Evolutionary conservation across 2,113 vertebrate genomes (phyloP), one percentile per base, ranked within the genome.

Genomic region (Toxostoma redivivum): DNA sequence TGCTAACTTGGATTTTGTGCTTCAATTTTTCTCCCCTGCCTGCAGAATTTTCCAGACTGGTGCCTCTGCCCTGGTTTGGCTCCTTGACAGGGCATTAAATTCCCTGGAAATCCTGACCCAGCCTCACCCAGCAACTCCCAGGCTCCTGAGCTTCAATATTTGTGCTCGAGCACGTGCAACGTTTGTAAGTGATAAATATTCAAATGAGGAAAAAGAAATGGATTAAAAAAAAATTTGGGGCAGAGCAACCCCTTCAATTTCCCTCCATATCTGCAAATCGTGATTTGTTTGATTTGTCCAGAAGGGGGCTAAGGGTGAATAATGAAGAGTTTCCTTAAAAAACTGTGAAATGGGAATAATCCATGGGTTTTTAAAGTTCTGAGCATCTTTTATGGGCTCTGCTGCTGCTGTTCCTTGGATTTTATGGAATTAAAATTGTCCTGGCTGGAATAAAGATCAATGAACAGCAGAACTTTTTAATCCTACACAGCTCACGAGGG

Each of bases 251-350:
- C 30, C 65, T 33, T 88, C 65, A 42, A 77, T 93, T 83, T 84
- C 38, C 79, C 62, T 78, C 33, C 64, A 4, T 72, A 62, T 53
- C 70, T 70, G 50, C 91, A 86, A 79, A 88, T 86, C 87, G 22
- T 35, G 40, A 54, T 79, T 92, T 66, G 57, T 51, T 73, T 76
- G 76, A 44, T 62, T 44, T 69, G 65, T 50, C n/a, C 38, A 70
- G 57, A 21, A 51, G 5, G 31, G 30, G 50, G 25, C 10, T 40
- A 40, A 40, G 40, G 50, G n/a, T 51, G 89, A 90, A 96, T 79
- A 92, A 67, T 2, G 84, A 95, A 73, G 88, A 90, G 82, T 44
- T 91, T 3, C 86, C 78, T 69, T 47, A 35, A 88, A 94, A 88
- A 51, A 48, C 65, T 27, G 7, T 21, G 87, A 51, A 90, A 90